Evolutionary conservation across 2,888 invertebrate genomes (phyloP).

Genomic region (Anoncus sp.): DNA sequence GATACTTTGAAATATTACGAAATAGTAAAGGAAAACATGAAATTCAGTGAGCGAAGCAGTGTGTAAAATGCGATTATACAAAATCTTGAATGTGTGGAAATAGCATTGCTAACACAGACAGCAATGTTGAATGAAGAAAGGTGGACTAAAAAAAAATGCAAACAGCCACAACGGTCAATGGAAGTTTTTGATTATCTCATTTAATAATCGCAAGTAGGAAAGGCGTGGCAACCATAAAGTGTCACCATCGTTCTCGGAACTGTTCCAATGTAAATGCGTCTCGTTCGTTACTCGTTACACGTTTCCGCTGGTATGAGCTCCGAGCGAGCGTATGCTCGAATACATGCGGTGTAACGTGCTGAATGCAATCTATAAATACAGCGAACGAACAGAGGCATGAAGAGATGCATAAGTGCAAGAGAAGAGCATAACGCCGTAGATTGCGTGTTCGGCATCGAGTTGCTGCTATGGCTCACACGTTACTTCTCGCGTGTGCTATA

Average conservation of each 20-base stretch:
- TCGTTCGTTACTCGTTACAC: slow-evolving; percentile 66
- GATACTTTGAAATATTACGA: slow-evolving; percentile 7
- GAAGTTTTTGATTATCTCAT: slow-evolving; percentile 73
- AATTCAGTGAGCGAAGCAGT: not conserved
- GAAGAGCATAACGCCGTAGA: slow-evolving; percentile 53
- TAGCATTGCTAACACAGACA: slow-evolving; percentile 14
- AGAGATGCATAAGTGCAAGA: slow-evolving; percentile 43
- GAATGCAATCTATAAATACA: slow-evolving; percentile 48
- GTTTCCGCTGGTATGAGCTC: slow-evolving; percentile 52
- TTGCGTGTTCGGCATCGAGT: slow-evolving; percentile 60
- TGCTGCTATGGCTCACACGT: slow-evolving; percentile 49
- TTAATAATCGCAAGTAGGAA: slow-evolving; percentile 69
- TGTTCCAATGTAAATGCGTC: slow-evolving; percentile 71
- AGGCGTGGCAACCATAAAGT: slow-evolving; percentile 71
- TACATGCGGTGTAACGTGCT: slow-evolving; percentile 32
- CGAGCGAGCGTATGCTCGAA: slow-evolving; percentile 61
- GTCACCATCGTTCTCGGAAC: slow-evolving; percentile 68
- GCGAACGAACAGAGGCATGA: slow-evolving; percentile 27
- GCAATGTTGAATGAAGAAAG: not conserved
- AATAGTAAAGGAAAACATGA: not conserved
- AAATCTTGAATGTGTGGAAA: slow-evolving; percentile 3
- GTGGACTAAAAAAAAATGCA: not conserved
- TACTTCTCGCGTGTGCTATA: slow-evolving; percentile 53
- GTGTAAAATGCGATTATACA: slow-evolving; percentile 4
- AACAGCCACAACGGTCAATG: slow-evolving; percentile 64